Base-by-base conservation (phyloP, 2,797 vertebrate species). In the Darevskia mixta region DNA sequence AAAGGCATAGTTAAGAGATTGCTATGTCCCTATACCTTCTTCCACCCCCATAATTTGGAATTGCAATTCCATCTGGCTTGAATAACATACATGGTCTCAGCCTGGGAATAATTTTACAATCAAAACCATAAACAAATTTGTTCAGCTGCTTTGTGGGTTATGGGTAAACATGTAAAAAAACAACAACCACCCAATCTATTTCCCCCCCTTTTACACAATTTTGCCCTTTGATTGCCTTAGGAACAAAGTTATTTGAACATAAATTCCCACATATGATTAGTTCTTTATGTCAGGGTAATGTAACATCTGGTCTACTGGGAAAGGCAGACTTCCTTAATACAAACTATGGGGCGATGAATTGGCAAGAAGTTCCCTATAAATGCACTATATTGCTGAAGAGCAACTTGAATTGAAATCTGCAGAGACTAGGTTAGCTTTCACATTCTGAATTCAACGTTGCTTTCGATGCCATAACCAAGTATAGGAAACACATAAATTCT, bases 101-200 rank as follows among this genome's bases (percentile, higher is more conserved):
- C 5, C 64, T 93, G 90, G 86, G 91, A 92, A 73, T 15, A 81
- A 35, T 91, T 92, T 87, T 93, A 64, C 92, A 93, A 85, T 86
- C 77, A 88, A 43, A 87, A 32, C 67, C 72, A 41, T 61, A 45
- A 20, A 18, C 27, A 64, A 10, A 72, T 86, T 71, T 71, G 23
- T 71, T 41, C 45, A 79, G 25, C 45, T 66, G 41, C 9, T 77
- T 78, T 85, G 38, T 43, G 35, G 79, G 35, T 79, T 38, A 79
- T 58, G 25, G 20, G 45, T 35, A 86, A 27, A 23, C 61, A 61
- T 61, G 17, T 64, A 3, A 55, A 8, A 69, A 45, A 41, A 25
- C 5, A 43, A 81, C 35, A 2, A 35, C 35, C 35, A 35, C 35
- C 35, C 35, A 29, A 27, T 82, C 38, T 38, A 8, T 55, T 61